A percentile compares a stretch with the other conserved stretches of the same genome.
Conservation (phyloP, 2,888 invertebrate genomes). For the Osmoderma eremita region DNA sequence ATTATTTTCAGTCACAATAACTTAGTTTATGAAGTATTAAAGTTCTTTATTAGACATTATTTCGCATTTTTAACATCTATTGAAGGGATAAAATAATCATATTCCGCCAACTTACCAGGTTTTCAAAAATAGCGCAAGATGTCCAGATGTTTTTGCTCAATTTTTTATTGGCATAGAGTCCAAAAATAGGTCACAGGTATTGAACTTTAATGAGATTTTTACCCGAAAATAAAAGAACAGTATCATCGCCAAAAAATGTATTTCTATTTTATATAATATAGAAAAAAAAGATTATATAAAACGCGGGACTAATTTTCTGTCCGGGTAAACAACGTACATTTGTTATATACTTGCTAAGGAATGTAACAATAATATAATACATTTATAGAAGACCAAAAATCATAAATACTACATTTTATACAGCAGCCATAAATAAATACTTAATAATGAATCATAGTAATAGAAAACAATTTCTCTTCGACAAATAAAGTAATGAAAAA, state of each 20-base stretch:
- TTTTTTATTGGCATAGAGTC: no score
- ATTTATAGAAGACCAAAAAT: conserved; percentile 26
- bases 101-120: no score
- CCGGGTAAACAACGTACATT: background rate
- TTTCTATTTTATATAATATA: conserved; percentile 37
- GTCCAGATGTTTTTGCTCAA: no score
- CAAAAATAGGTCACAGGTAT: no score
- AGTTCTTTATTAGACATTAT: no score
- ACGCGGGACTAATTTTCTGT: conserved; percentile 51
- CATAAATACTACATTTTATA: conserved; percentile 42
- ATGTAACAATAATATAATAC: conserved; percentile 53
- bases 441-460: conserved; percentile 38
- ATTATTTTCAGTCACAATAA: no score
- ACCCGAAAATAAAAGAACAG: conserved; percentile 4
- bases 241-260: conserved; percentile 8
- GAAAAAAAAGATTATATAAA: conserved; percentile 50
- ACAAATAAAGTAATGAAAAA: conserved; percentile 1
- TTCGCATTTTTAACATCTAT: no score
- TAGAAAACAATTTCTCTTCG: conserved; percentile 21
- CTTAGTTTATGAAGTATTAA: no score
- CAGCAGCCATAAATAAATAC: conserved; percentile 48
- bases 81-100: no score
- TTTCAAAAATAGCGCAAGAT: no score
- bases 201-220: no score
- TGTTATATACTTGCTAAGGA: conserved; percentile 46